These are phyloP conservation scores for Rhyacophila brunnea DNA, from an alignment of 1,140 invertebrate genomes.

Conservation along the genomic window DNA sequence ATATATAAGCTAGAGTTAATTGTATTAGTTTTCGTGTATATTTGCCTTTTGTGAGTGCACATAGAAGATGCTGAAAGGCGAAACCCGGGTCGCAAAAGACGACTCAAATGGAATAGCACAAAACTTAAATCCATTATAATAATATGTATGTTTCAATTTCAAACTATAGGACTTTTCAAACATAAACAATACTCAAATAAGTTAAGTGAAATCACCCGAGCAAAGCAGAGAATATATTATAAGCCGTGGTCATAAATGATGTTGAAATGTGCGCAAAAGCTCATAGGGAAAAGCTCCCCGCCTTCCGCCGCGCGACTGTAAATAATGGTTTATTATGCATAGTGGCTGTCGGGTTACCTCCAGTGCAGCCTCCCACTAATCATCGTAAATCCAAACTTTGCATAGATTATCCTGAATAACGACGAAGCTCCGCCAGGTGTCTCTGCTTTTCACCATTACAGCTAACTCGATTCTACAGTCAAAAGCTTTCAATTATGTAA, in stretches of 20 bases:
- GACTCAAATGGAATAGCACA: too few relatives aligned
- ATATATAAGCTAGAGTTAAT: too few relatives aligned
- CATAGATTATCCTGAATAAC: slow-evolving; percentile 28
- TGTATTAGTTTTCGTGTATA: too few relatives aligned
- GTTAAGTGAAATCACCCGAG: too few relatives aligned
- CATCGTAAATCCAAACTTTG: slow-evolving; percentile 16
- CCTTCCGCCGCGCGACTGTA: not conserved
- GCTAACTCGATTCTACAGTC: not conserved
- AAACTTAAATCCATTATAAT: too few relatives aligned
- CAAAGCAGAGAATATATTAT: too few relatives aligned
- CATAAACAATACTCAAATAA: too few relatives aligned
- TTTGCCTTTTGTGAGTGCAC: too few relatives aligned
- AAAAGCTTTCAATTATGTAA: not conserved
- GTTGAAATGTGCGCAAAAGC: slow-evolving; percentile 13
- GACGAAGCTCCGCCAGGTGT: slow-evolving; percentile 8
- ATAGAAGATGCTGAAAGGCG: too few relatives aligned
- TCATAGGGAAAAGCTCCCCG: slow-evolving; percentile 10
- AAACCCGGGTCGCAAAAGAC: too few relatives aligned
- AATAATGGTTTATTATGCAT: slow-evolving; percentile 20
- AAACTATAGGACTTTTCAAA: too few relatives aligned
- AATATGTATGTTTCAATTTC: too few relatives aligned
- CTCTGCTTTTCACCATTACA: not conserved
- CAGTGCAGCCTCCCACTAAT: slow-evolving; percentile 11
- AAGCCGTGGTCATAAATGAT: not conserved
- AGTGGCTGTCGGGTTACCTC: slow-evolving; percentile 10